These are phyloP conservation scores for Amorpha juglandis DNA, from an alignment of 2,888 invertebrate species.

Conservation along the genomic window DNA sequence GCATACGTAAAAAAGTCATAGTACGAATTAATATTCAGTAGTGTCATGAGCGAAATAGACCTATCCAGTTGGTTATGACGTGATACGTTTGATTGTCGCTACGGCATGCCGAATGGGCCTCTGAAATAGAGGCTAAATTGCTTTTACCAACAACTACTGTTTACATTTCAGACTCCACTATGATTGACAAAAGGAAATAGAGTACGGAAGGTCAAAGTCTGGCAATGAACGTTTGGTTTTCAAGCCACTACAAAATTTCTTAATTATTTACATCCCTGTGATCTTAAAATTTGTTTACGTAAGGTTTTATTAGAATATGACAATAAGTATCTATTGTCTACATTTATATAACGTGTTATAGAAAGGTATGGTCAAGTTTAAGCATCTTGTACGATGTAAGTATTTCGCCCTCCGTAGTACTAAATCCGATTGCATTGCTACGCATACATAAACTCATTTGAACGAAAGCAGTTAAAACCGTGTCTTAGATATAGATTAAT, in stretches of 20 bases:
- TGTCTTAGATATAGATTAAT: too few relatives aligned
- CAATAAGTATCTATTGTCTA: too few relatives aligned
- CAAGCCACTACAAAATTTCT: not conserved
- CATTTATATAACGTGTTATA: too few relatives aligned
- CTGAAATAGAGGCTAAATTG: conserved; percentile 46
- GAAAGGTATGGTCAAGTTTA: too few relatives aligned
- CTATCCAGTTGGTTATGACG: conserved; percentile 36
- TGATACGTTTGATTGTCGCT: conserved; percentile 38
- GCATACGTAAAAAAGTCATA: not conserved
- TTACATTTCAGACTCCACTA: conserved; percentile 39
- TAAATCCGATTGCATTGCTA: too few relatives aligned
- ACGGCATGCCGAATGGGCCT: conserved; percentile 31
- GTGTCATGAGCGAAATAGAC: conserved; percentile 32
- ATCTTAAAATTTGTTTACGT: too few relatives aligned
- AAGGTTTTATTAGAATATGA: too few relatives aligned
- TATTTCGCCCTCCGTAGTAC: too few relatives aligned
- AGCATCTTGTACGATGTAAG: too few relatives aligned
- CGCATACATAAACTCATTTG: too few relatives aligned
- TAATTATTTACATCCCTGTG: not conserved
- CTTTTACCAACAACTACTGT: conserved; percentile 45
- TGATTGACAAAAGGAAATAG: conserved; percentile 46
- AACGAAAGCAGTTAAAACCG: too few relatives aligned
- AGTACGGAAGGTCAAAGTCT: conserved; percentile 40
- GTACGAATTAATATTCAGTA: not conserved
- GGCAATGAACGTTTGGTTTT: conserved; percentile 23